Base-by-base conservation (phyloP, 2,113 vertebrate species). In the Oriolus oriolus region DNA sequence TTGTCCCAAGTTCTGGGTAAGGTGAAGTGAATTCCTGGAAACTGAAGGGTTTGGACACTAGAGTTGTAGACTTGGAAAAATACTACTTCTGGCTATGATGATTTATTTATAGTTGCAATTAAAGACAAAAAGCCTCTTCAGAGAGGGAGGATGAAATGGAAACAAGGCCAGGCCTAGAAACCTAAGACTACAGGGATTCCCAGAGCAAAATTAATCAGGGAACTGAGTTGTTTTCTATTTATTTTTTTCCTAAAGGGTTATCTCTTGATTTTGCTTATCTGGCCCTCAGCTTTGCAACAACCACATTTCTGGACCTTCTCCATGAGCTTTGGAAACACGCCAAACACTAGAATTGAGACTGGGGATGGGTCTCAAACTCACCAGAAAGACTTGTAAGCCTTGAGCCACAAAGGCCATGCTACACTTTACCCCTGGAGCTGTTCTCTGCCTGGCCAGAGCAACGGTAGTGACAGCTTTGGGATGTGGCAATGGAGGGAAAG, bases 21-120 rank as follows among this genome's bases (percentile, higher is more conserved):
- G 76, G 91, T 85, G 71, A 97, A 97, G 39, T 0, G 5, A 94
- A 97, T 97, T 97, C 96, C 97, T 96, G 97, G 96, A 97, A 97
- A 93, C 86, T 87, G 76, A 90, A 94, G 66, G 52, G 61, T 85
- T 96, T 96, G 92, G 95, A 93, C 89, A 77, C 59, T 93, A 44
- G 68, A 86, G 73, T 78, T 91, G 76, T 84, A 89, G 94, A 82
- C 82, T 96, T 97, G 94, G 95, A 97, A 97, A 97, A 97, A 95
- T 96, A 96, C 94, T 92, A 90, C 94, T 95, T 97, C 79, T 97
- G 93, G 96, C 96, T 93, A 97, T 0, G 56, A 91, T 79, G 88
- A 94, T 96, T 96, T 97, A 97, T 96, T 97, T 97, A 97, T 95
- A 97, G 95, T 90, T 96, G 96, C 93, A 97, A 93, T 96, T 96